phyloP scores from a whole-genome alignment of 92 coral and sea anemone genomes.

The Zoanthus sociatus region DNA sequence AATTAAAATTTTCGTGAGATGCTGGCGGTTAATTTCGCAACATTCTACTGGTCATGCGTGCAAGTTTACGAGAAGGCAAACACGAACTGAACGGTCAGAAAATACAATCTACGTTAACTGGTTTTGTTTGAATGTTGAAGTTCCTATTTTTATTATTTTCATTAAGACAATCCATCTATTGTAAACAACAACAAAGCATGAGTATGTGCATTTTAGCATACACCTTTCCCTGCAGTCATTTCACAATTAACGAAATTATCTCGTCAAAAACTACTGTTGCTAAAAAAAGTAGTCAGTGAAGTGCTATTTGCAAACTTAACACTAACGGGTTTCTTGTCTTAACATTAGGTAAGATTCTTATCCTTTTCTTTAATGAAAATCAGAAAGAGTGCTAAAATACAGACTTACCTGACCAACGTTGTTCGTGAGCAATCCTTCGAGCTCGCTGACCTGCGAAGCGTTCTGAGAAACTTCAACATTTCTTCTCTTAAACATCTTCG shows the following conservation, averaged over 20 bases:
- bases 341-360: background rate
- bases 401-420: conserved; percentile 72
- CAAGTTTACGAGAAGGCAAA: too few relatives aligned
- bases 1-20: background rate
- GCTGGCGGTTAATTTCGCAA: background rate
- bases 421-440: conserved; percentile 83
- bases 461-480: conserved; percentile 79
- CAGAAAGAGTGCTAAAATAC: conserved; percentile 35
- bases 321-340: background rate
- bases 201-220: background rate
- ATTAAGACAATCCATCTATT: background rate
- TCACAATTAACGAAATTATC: background rate
- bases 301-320: background rate
- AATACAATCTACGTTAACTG: too few relatives aligned
- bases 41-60: too few relatives aligned
- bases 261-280: background rate
- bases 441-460: conserved; percentile 74
- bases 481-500: conserved; percentile 95
- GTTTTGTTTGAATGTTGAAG: too few relatives aligned
- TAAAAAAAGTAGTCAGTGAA: background rate
- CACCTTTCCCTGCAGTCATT: background rate
- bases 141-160: background rate
- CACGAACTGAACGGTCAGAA: too few relatives aligned
- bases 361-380: background rate
- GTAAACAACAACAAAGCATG: background rate